Base-by-base conservation (phyloP, 2,888 invertebrate genomes). In the Pachliopta kotzebuea region DNA sequence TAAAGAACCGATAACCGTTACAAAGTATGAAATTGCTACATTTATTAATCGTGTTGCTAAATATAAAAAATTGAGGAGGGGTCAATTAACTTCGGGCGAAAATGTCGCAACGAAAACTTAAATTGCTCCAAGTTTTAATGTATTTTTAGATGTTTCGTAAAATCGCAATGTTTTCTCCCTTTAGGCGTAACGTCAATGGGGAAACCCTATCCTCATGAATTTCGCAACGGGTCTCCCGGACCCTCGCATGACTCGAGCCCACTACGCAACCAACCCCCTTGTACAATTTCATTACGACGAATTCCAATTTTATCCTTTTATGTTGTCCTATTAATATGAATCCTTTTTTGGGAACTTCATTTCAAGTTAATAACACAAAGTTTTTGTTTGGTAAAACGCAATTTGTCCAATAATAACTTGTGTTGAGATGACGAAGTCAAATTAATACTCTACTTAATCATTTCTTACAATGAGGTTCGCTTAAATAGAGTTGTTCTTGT, bases 361-460 rank as follows among this genome's bases (percentile, higher is more conserved):
- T n/a, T n/a, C n/a, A n/a, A n/a, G n/a, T n/a, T n/a, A n/a, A n/a
- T n/a, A n/a, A n/a, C n/a, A 26, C 26, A 26, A 26, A 26, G 6
- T 3, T 26, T 26, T 26, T 26, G 26, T 26, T 6, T 26, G 26
- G 18, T 45, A 45, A n/a, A 4, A 45, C n/a, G 1, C 45, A 18
- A 45, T 89, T 88, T 88, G 86, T 85, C 85, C 86, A 77, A 76
- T 84, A 88, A 85, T 89, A 87, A 90, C 90, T 85, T 88, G 89
- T 88, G 88, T 89, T 89, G 85, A 88, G 88, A 86, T 88, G 89
- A 90, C 84, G 80, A 78, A 86, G 79, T 86, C 89, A 86, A 89
- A 84, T 85, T n/a, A 45, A 4, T 45, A 6, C 76, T 81, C 85
- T 86, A 86, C 85, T 86, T 88, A 86, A 86, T 88, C 86, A 87